Conservation (phyloP, 2,113 vertebrate genomes). For the Loxodonta africana region DNA sequence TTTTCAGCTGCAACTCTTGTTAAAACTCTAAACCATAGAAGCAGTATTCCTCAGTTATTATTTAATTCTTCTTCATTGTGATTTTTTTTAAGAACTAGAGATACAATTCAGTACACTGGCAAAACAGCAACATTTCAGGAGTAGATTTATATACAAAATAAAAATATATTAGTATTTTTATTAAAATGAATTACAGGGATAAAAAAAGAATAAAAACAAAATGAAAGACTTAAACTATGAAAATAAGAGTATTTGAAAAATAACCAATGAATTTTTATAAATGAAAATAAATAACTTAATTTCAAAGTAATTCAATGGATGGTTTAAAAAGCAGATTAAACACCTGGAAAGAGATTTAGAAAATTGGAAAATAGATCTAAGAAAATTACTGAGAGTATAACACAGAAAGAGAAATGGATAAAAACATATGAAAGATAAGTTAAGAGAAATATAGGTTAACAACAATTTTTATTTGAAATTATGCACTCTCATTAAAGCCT, state of each 20-base stretch:
- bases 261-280: neutral
- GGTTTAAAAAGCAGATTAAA: neutral
- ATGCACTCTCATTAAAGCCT: neutral
- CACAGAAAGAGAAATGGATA: neutral
- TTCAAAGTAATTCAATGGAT: neutral
- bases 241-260: conserved; percentile 7
- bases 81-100: conserved; percentile 51
- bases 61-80: conserved; percentile 59
- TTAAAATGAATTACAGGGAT: neutral
- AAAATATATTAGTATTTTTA: conserved; percentile 45
- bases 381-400: neutral
- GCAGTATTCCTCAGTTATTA: conserved; percentile 83
- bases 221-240: neutral
- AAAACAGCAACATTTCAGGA: neutral
- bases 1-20: conserved; percentile 88
- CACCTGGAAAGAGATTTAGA: neutral
- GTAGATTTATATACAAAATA: neutral
- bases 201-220: conserved; percentile 36
- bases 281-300: conserved; percentile 36
- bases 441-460: neutral
- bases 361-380: conserved; percentile 17
- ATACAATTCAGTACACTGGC: neutral
- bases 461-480: neutral
- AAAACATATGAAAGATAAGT: neutral
- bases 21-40: conserved; percentile 91